phyloP scores from a whole-genome alignment of 1,140 invertebrate genomes.

The Wasmannia auropunctata region DNA sequence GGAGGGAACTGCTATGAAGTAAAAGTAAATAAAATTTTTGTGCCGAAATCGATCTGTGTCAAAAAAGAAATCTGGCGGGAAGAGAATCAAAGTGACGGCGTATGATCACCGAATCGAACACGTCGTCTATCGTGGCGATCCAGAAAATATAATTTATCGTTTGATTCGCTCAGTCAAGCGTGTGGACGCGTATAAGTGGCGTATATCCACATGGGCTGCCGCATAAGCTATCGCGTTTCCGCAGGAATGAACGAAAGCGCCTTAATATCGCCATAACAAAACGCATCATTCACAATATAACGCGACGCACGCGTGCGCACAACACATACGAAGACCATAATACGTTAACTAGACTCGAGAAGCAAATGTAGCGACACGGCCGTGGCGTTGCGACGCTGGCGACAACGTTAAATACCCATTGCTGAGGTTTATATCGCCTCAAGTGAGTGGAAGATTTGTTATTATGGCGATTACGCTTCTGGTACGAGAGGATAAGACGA shows the following conservation, averaged over 20 bases:
- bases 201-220: constrained; percentile 36
- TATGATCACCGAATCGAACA: constrained; percentile 46
- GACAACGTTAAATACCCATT: constrained; percentile 68
- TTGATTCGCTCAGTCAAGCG: constrained; percentile 42
- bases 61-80: constrained; percentile 24
- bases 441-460: constrained; percentile 78
- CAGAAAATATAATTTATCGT: constrained; percentile 65
- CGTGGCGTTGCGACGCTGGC: constrained; percentile 12
- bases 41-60: background rate
- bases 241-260: constrained; percentile 77
- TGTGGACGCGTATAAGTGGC: constrained; percentile 47
- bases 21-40: constrained; percentile 15
- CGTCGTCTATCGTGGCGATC: constrained; percentile 15
- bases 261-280: constrained; percentile 77
- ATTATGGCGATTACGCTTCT: constrained; percentile 65
- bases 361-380: constrained; percentile 73
- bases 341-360: constrained; percentile 54
- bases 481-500: constrained; percentile 68
- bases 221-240: constrained; percentile 81
- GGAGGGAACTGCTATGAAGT: background rate
- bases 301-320: background rate
- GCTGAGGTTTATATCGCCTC: constrained; percentile 74
- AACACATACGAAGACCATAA: constrained; percentile 52
- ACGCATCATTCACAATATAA: constrained; percentile 57
- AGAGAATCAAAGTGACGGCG: background rate